Evolutionary conservation across 2,797 vertebrate genomes (phyloP).

Genomic region (Chelon labrosus): DNA sequence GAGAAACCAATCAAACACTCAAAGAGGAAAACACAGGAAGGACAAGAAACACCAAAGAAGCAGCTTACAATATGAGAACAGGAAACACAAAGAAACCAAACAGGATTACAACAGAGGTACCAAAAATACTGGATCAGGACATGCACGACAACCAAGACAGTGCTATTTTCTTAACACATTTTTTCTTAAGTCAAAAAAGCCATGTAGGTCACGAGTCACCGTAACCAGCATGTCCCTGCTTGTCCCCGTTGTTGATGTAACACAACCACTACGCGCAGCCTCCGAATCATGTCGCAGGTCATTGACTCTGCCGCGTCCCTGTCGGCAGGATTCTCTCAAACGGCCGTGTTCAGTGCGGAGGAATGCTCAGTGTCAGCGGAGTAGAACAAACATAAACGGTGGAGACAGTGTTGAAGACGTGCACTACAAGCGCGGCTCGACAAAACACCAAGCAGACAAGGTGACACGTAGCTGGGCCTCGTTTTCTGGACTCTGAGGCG

Average conservation of each 20-base stretch:
- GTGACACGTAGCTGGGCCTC: constrained; percentile 14
- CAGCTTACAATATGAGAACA: too few relatives aligned
- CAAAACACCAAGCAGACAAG: constrained; percentile 18
- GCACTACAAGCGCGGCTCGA: constrained; percentile 4
- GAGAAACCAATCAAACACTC: too few relatives aligned
- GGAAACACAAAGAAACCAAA: too few relatives aligned
- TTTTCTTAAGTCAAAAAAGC: neutral
- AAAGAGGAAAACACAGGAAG: too few relatives aligned
- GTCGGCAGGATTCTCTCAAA: constrained; percentile 1
- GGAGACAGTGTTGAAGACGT: neutral
- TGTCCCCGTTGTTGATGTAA: constrained; percentile 22
- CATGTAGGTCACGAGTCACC: neutral
- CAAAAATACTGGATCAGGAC: too few relatives aligned
- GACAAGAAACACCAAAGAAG: too few relatives aligned
- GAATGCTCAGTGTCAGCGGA: constrained; percentile 24
- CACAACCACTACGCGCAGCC: constrained; percentile 15
- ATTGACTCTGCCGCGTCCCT: constrained; percentile 25
- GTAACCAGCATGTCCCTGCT: constrained; percentile 4
- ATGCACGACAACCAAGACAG: neutral
- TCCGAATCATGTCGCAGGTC: constrained; percentile 32
- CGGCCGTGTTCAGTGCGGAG: neutral
- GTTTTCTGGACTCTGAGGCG: constrained; percentile 1
- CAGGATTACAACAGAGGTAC: too few relatives aligned
- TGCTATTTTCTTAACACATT: neutral
- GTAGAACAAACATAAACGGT: constrained; percentile 28